phyloP scores from a whole-genome alignment of 2,888 invertebrate genomes.

The Drosophila cognata region DNA sequence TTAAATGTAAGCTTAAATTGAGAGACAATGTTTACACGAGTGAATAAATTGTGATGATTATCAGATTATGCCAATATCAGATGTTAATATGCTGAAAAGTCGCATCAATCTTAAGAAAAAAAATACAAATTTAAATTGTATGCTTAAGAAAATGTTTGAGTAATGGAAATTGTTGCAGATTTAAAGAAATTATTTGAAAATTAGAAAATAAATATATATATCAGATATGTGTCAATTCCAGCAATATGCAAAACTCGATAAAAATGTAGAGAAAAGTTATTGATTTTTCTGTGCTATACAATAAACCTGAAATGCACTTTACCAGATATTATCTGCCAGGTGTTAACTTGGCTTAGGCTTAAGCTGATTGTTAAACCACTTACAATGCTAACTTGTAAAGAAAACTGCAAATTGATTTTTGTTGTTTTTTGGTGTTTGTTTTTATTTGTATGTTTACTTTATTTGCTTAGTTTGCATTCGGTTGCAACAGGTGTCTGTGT shows the following conservation, averaged over 20 bases:
- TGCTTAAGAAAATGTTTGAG: not conserved
- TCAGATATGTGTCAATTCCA: not conserved
- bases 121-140: not conserved
- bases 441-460: constrained; percentile 49
- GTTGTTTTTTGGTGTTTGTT: constrained; percentile 38
- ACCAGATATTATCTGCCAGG: not conserved
- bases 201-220: not conserved
- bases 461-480: constrained; percentile 71
- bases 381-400: constrained; percentile 19
- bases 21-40: not conserved
- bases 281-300: not conserved
- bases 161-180: too few relatives aligned
- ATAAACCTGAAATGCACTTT: not conserved
- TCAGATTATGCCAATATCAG: not conserved
- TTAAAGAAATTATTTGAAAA: too few relatives aligned
- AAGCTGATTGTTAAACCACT: constrained; percentile 8
- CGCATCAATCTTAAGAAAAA: not conserved
- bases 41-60: not conserved
- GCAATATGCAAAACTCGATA: not conserved
- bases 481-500: constrained; percentile 78
- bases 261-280: not conserved
- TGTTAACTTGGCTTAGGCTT: constrained; percentile 12
- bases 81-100: not conserved
- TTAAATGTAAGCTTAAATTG: not conserved
- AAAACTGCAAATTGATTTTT: constrained; percentile 1